Evolutionary conservation across 2,113 vertebrate genomes (phyloP), one percentile per base, ranked within the genome.

Genomic region (Microtus montanus): DNA sequence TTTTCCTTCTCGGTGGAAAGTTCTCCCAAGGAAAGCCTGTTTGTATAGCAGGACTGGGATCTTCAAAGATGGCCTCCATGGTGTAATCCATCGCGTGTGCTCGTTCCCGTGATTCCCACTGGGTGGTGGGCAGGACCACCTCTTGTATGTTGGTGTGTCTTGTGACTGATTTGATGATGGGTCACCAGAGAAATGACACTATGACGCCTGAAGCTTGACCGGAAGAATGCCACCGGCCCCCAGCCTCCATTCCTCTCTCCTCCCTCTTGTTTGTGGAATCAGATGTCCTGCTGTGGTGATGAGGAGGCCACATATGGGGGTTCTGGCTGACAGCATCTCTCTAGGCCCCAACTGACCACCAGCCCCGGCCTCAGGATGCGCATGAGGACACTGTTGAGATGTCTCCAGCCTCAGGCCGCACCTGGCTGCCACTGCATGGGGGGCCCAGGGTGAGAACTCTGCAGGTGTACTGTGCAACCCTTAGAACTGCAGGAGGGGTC

Each of bases 71-170:
- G n/a, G 24, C 20, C 4, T 52, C 54, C n/a, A 3, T 3, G 19
- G 19, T 20, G 3, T 28, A 14, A 4, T 41, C 58, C 24, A 2
- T 8, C 15, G 66, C 7, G 1, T 10, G 0, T 12, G 6, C 2
- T 17, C 35, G n/a, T 66, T 24, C 38, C 11, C 28, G 6, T 15
- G 66, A 49, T 4, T 92, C 24, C n/a, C 4, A 0, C 0, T 12
- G 75, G 33, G 28, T 2, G 41, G 61, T 2, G 33, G 35, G 61
- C 61, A 20, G 0, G 20, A 79, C 58, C 77, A 66, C 41, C 54
- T 85, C 38, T 41, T 35, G 82, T n/a, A 28, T 13, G 28, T 26
- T 35, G 15, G 52, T 6, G 49, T 64, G 17, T 6, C 63, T 15
- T 28, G 63, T 35, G 91, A 58, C 41, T 61, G 15, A 64, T 33